Evolutionary conservation across 2,113 vertebrate genomes (phyloP).

Genomic region (Dicerorhinus sumatrensis): DNA sequence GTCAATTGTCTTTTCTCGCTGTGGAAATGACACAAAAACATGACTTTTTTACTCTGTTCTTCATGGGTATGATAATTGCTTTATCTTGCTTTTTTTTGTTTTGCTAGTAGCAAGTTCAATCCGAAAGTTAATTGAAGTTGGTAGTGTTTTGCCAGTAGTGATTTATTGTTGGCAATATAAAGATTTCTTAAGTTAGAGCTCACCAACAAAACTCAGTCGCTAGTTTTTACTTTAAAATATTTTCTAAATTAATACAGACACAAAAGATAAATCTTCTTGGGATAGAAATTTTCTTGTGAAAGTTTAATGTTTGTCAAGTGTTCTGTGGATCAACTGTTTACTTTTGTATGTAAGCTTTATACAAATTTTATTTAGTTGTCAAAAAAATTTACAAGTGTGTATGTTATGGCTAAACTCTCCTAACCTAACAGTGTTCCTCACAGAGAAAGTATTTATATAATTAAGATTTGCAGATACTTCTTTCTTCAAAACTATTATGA

Average conservation of each 20-base stretch:
- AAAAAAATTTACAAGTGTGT: slow-evolving; percentile 46
- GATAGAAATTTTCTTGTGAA: slow-evolving; percentile 52
- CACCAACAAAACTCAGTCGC: slow-evolving; percentile 42
- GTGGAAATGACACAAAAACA: slow-evolving; percentile 17
- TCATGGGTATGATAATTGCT: slow-evolving; percentile 3
- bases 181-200: slow-evolving; percentile 46
- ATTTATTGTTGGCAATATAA: slow-evolving; percentile 58
- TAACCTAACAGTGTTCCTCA: background rate
- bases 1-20: slow-evolving; percentile 43
- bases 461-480: background rate
- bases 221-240: slow-evolving; percentile 60
- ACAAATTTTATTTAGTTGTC: slow-evolving; percentile 57
- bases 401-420: background rate
- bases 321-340: slow-evolving; percentile 46
- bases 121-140: slow-evolving; percentile 60
- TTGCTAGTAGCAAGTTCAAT: slow-evolving; percentile 52
- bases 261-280: slow-evolving; percentile 44
- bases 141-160: slow-evolving; percentile 40
- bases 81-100: slow-evolving; percentile 56
- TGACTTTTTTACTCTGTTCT: background rate
- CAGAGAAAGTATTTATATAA: background rate
- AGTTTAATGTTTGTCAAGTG: slow-evolving; percentile 53
- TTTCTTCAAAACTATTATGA: slow-evolving; percentile 28
- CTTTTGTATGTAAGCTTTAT: slow-evolving; percentile 58
- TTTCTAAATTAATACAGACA: slow-evolving; percentile 49